phyloP scores from a whole-genome alignment of 2,113 vertebrate genomes.

The Pelodiscus sinensis region DNA sequence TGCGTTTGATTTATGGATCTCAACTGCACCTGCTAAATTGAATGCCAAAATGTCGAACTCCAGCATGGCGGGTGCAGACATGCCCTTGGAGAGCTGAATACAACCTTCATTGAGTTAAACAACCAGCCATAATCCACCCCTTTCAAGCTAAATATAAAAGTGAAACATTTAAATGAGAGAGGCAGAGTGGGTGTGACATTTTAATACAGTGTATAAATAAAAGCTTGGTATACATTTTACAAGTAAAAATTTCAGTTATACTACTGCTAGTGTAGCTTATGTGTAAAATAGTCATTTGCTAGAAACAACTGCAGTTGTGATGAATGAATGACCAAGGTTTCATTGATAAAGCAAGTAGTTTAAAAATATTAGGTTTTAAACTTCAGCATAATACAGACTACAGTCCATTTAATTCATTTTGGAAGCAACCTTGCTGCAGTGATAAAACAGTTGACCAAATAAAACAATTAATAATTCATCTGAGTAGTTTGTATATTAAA shows the following conservation, averaged over 20 bases:
- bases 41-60: too few relatives aligned
- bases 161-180: conserved; percentile 44
- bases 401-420: not conserved
- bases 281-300: conserved; percentile 21
- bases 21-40: too few relatives aligned
- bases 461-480: not conserved
- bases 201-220: conserved; percentile 49
- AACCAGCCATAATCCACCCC: rapidly evolving
- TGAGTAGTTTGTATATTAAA: not conserved
- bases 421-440: not conserved
- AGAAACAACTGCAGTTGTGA: not conserved
- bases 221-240: conserved; percentile 42
- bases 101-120: not conserved
- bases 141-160: not conserved
- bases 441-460: not conserved
- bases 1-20: too few relatives aligned
- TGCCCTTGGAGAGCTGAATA: not conserved
- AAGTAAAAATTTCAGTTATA: not conserved
- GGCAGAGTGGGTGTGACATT: not conserved
- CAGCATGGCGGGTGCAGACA: too few relatives aligned
- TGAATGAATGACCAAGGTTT: not conserved
- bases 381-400: not conserved
- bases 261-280: not conserved
- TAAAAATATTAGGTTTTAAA: not conserved
- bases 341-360: not conserved